Conservation (phyloP, 2,113 vertebrate genomes). For the Seriola quinqueradiata region DNA sequence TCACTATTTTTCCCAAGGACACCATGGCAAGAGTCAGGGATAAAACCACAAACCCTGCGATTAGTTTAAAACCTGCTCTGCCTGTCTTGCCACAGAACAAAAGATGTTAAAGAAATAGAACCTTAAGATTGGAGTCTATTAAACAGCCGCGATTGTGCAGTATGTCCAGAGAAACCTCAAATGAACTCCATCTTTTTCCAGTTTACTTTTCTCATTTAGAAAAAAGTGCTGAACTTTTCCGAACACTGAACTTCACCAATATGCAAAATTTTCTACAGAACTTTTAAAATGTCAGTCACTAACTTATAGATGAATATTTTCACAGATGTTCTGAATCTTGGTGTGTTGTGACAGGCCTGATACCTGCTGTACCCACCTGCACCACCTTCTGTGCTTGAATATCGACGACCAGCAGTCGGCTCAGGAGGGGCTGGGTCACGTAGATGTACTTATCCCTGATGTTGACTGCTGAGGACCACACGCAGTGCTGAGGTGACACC, state of each 20-base stretch:
- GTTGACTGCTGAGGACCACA: constrained; percentile 94
- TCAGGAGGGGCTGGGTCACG: constrained; percentile 90
- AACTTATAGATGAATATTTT: neutral
- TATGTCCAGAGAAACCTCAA: neutral
- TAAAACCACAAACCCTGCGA: neutral
- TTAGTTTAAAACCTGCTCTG: neutral
- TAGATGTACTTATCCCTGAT: constrained; percentile 95
- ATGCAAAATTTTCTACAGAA: neutral
- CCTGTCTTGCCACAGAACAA: neutral
- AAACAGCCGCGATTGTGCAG: neutral
- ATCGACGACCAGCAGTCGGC: constrained; percentile 91
- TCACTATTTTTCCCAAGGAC: neutral
- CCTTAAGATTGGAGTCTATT: neutral
- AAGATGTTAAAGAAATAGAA: neutral
- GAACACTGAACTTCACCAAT: neutral
- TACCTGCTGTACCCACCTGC: constrained; percentile 86
- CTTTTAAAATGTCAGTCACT: neutral
- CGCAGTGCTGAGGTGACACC: constrained; percentile 85
- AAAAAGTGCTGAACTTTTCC: neutral
- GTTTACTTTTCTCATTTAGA: neutral
- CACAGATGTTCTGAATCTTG: neutral
- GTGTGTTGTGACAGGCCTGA: constrained; percentile 5
- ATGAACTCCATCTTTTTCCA: neutral
- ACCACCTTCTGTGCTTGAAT: constrained; percentile 93
- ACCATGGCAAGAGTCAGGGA: neutral